Base-by-base conservation (phyloP, 2,113 vertebrate genomes). In the Clupea harengus region DNA sequence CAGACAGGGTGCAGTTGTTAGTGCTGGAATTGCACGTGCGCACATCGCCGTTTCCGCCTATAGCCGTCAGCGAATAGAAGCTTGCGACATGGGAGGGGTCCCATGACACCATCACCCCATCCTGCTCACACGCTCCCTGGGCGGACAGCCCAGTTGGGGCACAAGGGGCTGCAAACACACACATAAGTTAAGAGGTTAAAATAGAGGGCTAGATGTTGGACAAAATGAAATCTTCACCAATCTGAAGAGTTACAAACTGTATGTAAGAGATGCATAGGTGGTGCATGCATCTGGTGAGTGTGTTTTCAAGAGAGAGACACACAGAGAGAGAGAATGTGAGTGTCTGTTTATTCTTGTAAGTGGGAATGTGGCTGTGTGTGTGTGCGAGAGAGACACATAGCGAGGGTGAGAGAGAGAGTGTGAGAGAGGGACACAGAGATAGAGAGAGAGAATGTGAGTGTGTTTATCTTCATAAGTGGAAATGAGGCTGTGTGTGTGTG, bases 161-260 rank as follows among this genome's bases (percentile, higher is more conserved):
- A 85, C 95, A 96, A 6, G 95, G 95, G 0, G 90, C 95, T 96
- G 83, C 17, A 83, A 72, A 32, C 60, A 72, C 64, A 72, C 57
- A 64, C 17, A 64, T 39, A 5, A 84, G 60, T 5, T 49, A 6
- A 64, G 8, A 50, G 2, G 52, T 45, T 44, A n/a, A 47, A 22
- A 82, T 22, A 11, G 11, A 60, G 3, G 11, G 80, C 39, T 4
- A 47, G 47, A 46, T 18, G 9, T 11, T 39, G 32, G 11, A 67
- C 64, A 67, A 67, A 11, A 44, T 4, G 15, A 32, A 78, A 17
- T 39, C 3, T 6, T n/a, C 9, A 44, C 1, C 4, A 15, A 82
- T 49, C 6, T 49, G 47, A 49, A 54, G 15, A 54, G 52, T 15
- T 49, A 4, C 18, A 54, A 18, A 54, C 52, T 15, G 13, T 52